Evolutionary conservation across 2,888 invertebrate species (phyloP).

Genomic region (Leptothorax acervorum): DNA sequence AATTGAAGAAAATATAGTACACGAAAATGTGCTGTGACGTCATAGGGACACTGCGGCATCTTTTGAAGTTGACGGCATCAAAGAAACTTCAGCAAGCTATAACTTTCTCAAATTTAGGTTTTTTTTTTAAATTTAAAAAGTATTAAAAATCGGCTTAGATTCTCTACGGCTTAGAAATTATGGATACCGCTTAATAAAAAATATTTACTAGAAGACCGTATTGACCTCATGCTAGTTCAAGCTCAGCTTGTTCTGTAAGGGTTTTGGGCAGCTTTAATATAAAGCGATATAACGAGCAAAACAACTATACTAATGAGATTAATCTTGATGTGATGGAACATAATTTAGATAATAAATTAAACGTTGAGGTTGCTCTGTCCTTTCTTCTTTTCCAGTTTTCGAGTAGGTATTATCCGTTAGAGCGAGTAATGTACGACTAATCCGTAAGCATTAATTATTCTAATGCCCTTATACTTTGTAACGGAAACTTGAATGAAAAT

Average conservation of each 20-base stretch:
- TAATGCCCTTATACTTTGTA: not conserved
- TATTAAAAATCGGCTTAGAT: no score
- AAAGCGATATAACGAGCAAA: not conserved
- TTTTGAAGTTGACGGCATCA: no score
- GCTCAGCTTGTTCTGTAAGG: not conserved
- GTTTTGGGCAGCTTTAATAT: constrained; percentile 15
- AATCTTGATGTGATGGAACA: not conserved
- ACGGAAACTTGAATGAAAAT: constrained; percentile 31
- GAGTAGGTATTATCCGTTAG: not conserved
- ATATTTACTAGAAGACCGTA: no score
- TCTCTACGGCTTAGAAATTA: no score
- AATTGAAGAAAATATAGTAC: no score
- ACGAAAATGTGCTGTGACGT: no score
- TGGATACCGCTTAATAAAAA: no score
- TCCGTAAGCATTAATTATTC: constrained; percentile 2
- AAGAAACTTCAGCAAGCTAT: no score
- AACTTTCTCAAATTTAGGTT: no score
- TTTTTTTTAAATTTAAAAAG: no score
- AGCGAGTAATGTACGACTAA: not conserved
- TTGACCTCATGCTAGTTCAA: not conserved
- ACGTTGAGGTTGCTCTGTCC: not conserved
- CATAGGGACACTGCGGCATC: no score
- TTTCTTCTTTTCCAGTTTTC: not conserved
- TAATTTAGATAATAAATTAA: constrained; percentile 1
- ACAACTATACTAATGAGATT: not conserved